phyloP scores from a whole-genome alignment of 2,888 invertebrate genomes.

The Cryptus armator region DNA sequence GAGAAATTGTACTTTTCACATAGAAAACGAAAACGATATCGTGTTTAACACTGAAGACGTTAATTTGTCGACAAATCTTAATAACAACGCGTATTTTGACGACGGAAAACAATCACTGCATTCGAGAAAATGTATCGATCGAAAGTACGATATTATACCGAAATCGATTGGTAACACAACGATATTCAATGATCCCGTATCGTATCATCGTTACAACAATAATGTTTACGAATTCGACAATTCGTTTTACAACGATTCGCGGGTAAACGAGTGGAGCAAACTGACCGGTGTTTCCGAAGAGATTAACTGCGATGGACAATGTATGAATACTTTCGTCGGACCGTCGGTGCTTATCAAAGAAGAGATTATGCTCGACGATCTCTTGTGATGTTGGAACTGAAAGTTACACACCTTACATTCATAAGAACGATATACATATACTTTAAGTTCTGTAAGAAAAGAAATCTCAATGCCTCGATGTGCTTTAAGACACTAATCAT shows the following conservation, averaged over 20 bases:
- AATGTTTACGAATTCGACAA: slow-evolving; percentile 40
- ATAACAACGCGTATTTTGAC: slow-evolving; percentile 9
- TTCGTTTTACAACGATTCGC: slow-evolving; percentile 50
- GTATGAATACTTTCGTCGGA: neutral
- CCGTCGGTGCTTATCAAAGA: slow-evolving; percentile 63
- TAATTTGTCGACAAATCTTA: slow-evolving; percentile 8
- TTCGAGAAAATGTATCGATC: slow-evolving; percentile 9
- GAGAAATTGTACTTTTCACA: slow-evolving; percentile 55
- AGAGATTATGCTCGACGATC: slow-evolving; percentile 65
- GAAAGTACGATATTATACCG: slow-evolving; percentile 39
- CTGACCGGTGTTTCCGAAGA: neutral
- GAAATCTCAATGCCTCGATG: neutral
- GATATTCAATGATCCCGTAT: slow-evolving; percentile 15
- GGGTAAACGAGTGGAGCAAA: slow-evolving; percentile 35
- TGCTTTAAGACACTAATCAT: neutral
- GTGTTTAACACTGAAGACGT: neutral
- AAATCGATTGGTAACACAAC: slow-evolving; percentile 51
- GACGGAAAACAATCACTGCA: neutral
- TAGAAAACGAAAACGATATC: slow-evolving; percentile 42
- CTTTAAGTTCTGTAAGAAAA: no score
- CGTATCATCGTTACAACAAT: slow-evolving; percentile 15
- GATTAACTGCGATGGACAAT: neutral
- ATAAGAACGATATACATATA: neutral
- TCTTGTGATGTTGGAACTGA: slow-evolving; percentile 15
- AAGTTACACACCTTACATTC: neutral